These are phyloP conservation scores for Ceratothoa steindachneri DNA, from an alignment of 2,888 invertebrate genomes.

Conservation along the genomic window DNA sequence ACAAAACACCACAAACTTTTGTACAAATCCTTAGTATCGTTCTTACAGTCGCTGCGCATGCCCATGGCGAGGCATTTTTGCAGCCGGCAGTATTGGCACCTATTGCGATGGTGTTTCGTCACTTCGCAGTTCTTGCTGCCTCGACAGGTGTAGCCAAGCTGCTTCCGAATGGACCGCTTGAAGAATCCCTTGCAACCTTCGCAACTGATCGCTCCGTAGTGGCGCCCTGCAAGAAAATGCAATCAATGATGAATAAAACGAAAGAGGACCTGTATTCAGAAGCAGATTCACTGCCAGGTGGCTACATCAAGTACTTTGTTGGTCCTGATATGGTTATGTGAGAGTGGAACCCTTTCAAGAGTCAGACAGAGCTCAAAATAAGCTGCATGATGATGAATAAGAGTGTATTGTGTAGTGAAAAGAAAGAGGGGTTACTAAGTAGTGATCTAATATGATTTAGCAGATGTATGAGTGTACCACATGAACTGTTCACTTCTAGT, in stretches of 20 bases:
- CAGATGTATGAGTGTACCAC: too few species aligned
- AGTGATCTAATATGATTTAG: too few species aligned
- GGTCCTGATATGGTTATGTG: too few species aligned
- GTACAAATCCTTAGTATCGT: conserved; percentile 49
- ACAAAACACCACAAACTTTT: conserved; percentile 48
- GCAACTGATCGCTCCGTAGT: conserved; percentile 86
- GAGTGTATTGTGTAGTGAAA: too few species aligned
- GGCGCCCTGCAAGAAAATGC: conserved; percentile 61
- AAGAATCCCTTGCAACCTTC: conserved; percentile 98
- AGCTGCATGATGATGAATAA: too few species aligned
- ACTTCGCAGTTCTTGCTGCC: conserved; percentile 96
- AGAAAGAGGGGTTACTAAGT: too few species aligned
- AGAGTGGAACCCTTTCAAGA: too few species aligned
- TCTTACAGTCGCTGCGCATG: conserved; percentile 98
- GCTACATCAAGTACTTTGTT: too few species aligned
- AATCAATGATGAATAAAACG: background rate
- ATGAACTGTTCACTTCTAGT: too few species aligned
- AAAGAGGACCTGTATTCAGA: too few species aligned
- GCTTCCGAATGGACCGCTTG: conserved; percentile 93
- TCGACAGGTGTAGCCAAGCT: conserved; percentile 92
- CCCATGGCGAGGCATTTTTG: conserved; percentile 97
- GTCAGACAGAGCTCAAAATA: too few species aligned
- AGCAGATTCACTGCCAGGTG: too few species aligned
- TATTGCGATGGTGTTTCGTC: conserved; percentile 95
- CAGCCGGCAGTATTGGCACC: conserved; percentile 95